These are phyloP conservation scores for Alviniconcha marisindica DNA, from an alignment of 1,140 invertebrate genomes.

Conservation along the genomic window DNA sequence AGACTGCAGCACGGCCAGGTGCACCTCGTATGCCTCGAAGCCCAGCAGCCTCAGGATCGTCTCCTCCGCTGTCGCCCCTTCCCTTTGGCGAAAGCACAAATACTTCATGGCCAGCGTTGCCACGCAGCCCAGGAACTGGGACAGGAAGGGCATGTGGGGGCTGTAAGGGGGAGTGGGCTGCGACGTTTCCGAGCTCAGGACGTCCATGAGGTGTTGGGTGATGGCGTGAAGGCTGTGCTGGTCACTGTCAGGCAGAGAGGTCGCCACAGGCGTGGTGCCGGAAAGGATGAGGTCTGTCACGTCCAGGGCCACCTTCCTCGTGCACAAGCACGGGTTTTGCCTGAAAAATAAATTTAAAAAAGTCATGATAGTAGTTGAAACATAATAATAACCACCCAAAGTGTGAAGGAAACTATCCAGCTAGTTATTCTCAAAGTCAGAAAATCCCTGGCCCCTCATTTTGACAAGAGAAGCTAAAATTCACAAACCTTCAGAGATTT, in stretches of 20 bases:
- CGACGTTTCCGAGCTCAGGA: background rate
- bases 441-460: too few species aligned
- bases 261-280: background rate
- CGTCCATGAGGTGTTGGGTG: background rate
- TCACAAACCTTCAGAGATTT: too few species aligned
- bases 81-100: background rate
- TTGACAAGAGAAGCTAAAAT: too few species aligned
- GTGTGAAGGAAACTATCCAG: too few species aligned
- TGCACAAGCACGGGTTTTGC: conserved; percentile 42
- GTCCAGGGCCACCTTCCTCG: conserved; percentile 43
- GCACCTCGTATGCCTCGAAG: conserved; percentile 55
- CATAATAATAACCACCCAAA: too few species aligned
- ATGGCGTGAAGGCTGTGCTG: conserved; percentile 30
- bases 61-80: background rate
- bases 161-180: background rate
- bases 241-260: background rate
- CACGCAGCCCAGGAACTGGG: conserved; percentile 21
- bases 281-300: conserved; percentile 31
- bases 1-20: conserved; percentile 49
- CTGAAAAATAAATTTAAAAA: conserved; percentile 27
- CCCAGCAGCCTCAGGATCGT: conserved; percentile 37
- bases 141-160: conserved; percentile 5
- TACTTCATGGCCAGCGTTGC: conserved; percentile 10
- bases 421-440: too few species aligned
- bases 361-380: background rate